Evolutionary conservation across 2,888 invertebrate genomes (phyloP).

Genomic region (Creontiades dilutus): DNA sequence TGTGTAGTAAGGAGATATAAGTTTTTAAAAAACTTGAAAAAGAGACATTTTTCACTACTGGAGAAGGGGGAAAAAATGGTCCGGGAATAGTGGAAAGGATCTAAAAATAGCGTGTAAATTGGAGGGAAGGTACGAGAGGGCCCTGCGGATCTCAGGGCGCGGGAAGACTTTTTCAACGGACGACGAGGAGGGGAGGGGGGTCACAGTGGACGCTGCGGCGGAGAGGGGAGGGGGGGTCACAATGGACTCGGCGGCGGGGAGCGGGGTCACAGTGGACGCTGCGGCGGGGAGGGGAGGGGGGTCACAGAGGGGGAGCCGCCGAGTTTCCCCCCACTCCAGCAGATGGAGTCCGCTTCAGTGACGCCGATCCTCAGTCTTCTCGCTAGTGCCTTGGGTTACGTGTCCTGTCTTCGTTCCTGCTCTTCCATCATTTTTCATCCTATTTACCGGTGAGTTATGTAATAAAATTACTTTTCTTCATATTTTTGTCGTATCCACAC

Average conservation of each 20-base stretch:
- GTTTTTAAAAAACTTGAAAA: neutral
- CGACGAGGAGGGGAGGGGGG: neutral
- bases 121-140: slow-evolving; percentile 73
- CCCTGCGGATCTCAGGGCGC: slow-evolving; percentile 26
- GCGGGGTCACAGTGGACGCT: neutral
- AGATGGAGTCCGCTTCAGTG: slow-evolving; percentile 68
- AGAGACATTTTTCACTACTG: neutral
- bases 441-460: slow-evolving; percentile 62
- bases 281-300: neutral
- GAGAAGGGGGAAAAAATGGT: neutral
- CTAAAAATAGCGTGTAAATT: slow-evolving; percentile 74
- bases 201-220: neutral
- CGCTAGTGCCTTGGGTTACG: slow-evolving; percentile 68
- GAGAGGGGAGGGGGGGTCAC: neutral
- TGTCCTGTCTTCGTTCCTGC: slow-evolving; percentile 26
- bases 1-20: too few relatives aligned
- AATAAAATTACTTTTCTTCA: too few relatives aligned
- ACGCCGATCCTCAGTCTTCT: slow-evolving; percentile 73
- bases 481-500: neutral
- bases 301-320: slow-evolving; percentile 22
- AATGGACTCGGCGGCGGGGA: neutral
- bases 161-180: slow-evolving; percentile 14
- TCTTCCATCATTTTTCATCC: neutral
- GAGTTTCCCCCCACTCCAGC: slow-evolving; percentile 51
- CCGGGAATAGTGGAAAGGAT: neutral